Evolutionary conservation across 1,140 invertebrate genomes (phyloP), one percentile per base, ranked within the genome.

Genomic region (Zophobas atratus): DNA sequence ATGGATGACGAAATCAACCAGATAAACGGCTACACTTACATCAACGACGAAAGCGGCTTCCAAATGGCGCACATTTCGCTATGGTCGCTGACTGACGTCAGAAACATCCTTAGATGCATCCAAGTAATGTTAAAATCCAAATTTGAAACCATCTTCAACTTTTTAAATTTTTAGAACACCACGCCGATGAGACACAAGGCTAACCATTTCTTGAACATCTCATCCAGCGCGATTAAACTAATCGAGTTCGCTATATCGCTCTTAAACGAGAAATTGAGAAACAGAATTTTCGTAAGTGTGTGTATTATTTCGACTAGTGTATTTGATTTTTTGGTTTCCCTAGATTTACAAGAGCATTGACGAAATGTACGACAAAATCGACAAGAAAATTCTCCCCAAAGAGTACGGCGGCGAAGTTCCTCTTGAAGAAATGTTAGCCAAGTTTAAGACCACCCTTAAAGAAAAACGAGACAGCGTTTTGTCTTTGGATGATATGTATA

Each of bases 131-230:
- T 60, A 6, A 33, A 2, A 41, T 2, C 20, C n/a, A 70, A n/a
- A 5, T 70, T 43, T 55, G 5, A 35, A 20, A 2, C 4, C 49
- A 4, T 6, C 20, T 51, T 51, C 49, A 51, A 5, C 6, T 76
- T 78, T 80, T 81, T 84, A 20, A 20, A 78, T 83, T 88, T 89
- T 6, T 88, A 95, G 93, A 95, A 94, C 85, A 94, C 94, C 0
- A 93, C 94, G n/a, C 95, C 95, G 0, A 94, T 96, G 90, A 89
- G 95, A 6, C 94, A 96, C 84, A 96, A 96, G 84, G 89, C 93
- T 79, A 94, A 95, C 0, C 94, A 96, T 83, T 94, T 96, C 79
- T 88, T 96, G 33, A 96, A 96, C 84, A 92, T 96, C 63, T 94
- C 94, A 0, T 88, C 90, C 60, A 93, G 91, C 80, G 94, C 94